Evolutionary conservation across 2,888 invertebrate species (phyloP).

Genomic region (Macaria notata): DNA sequence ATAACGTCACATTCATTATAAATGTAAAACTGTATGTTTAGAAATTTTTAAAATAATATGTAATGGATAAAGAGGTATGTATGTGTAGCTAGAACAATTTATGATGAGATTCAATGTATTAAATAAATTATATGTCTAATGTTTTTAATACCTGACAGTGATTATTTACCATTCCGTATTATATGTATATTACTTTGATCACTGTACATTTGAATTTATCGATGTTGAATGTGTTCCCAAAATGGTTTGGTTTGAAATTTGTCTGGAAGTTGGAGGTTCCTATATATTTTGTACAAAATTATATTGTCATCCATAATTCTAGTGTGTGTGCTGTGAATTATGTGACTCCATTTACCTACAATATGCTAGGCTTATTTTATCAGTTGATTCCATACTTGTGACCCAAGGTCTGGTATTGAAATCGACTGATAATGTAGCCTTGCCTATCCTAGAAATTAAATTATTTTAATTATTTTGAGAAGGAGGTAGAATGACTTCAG

Average conservation of each 20-base stretch:
- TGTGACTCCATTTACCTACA: too few species aligned
- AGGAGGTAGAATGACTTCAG: too few species aligned
- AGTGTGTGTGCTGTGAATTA: slow-evolving; percentile 22
- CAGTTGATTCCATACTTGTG: too few species aligned
- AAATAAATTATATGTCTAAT: slow-evolving; percentile 37
- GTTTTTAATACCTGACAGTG: slow-evolving; percentile 47
- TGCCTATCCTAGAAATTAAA: too few species aligned
- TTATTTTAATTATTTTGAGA: too few species aligned
- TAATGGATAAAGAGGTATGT: slow-evolving; percentile 30
- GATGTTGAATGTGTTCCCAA: slow-evolving; percentile 38
- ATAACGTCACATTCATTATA: slow-evolving; percentile 28
- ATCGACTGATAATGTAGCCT: too few species aligned
- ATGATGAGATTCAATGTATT: slow-evolving; percentile 48
- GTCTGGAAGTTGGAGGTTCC: slow-evolving; percentile 55
- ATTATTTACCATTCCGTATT: slow-evolving; percentile 59
- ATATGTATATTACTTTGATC: slow-evolving; percentile 44
- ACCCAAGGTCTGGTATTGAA: too few species aligned
- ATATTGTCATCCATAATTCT: slow-evolving; percentile 24
- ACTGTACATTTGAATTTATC: slow-evolving; percentile 43
- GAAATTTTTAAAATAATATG: slow-evolving; percentile 25
- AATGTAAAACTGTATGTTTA: slow-evolving; percentile 30
- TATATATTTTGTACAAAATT: slow-evolving; percentile 46
- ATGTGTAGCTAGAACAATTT: slow-evolving; percentile 51
- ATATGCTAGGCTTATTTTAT: too few species aligned
- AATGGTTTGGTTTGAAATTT: slow-evolving; percentile 45